A percentile compares a stretch with the other conserved stretches of the same genome.
phyloP scores from a whole-genome alignment of 2,888 invertebrate genomes.

The Aleiodes alternator region DNA sequence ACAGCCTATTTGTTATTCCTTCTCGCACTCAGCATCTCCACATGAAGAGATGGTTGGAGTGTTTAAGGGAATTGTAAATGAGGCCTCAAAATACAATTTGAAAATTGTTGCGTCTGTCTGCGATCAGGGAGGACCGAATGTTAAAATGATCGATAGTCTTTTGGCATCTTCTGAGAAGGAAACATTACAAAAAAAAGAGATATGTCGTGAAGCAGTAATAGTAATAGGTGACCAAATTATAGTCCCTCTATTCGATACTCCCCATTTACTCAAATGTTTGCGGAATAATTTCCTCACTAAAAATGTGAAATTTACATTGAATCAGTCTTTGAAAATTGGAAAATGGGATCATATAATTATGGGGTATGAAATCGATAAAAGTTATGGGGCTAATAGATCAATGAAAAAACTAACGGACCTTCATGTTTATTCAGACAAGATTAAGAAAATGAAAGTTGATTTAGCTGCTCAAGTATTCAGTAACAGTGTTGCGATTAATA shows the following conservation, averaged over 20 bases:
- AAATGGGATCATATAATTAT: slow-evolving; percentile 1
- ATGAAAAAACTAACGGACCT: no score
- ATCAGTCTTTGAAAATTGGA: neutral
- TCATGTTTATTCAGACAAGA: no score
- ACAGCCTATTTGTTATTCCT: slow-evolving; percentile 56
- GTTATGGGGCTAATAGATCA: neutral
- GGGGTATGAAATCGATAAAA: neutral
- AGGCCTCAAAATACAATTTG: neutral
- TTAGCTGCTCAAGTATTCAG: no score
- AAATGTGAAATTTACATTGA: neutral
- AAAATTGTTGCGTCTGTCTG: neutral
- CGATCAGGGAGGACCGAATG: neutral
- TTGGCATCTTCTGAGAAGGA: neutral
- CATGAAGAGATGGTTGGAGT: neutral
- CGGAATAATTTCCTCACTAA: neutral
- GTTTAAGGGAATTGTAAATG: neutral
- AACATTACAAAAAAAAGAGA: neutral
- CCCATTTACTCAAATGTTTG: neutral
- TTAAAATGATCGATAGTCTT: neutral
- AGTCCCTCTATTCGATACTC: neutral
- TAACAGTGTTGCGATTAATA: no score
- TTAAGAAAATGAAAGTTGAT: no score
- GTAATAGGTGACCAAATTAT: slow-evolving; percentile 7
- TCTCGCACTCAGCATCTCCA: neutral
- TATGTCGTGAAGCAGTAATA: neutral